Base-by-base conservation (phyloP, 2,113 vertebrate genomes). In the Tiliqua scincoides region DNA sequence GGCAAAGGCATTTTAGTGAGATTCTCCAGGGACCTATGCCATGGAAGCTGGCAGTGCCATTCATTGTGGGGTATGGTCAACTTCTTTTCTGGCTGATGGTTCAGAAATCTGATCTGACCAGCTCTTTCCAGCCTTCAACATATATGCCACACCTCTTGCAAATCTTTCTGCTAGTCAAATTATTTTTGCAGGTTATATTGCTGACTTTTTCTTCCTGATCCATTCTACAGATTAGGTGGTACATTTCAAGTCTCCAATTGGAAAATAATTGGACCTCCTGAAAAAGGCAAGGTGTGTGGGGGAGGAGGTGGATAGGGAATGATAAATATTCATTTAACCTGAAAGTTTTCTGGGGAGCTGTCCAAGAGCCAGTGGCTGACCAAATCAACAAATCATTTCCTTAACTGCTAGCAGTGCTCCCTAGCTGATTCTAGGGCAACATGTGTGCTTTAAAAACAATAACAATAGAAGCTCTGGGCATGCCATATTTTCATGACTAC, bases 271-370 rank as follows among this genome's bases (percentile, higher is more conserved):
- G 79, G 63, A 87, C 61, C 73, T 1, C 61, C 75, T 40, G 48
- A 78, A 75, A 79, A 70, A 1, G 81, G 85, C 0, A 0, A 14
- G 43, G 57, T 6, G 52, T 12, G 57, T 27, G 23, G 23, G n/a
- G 8, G 9, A 2, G 54, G 32, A 9, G 23, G 52, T 25, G 25
- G 30, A 43, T 12, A 54, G 52, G 52, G 52, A 8, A 6, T 54
- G 52, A 20, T 17, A 25, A 10, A 0, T 12, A 52, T 93, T 92
- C 90, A 84, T 89, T 91, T 89, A 86, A 90, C 63, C 18, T 91
- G 91, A 91, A 92, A 92, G 91, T 83, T 92, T 92, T 93, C n/a
- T 9, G 90, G 93, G 90, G 85, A 88, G 79, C 68, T 4, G 5
- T 82, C 91, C 89, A 93, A 82, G 63, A 89, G 30, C 62, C 83